A percentile compares a stretch with the other conserved stretches of the same genome.
Conservation (phyloP, 2,888 invertebrate species). For the Nomada ruficornis region DNA sequence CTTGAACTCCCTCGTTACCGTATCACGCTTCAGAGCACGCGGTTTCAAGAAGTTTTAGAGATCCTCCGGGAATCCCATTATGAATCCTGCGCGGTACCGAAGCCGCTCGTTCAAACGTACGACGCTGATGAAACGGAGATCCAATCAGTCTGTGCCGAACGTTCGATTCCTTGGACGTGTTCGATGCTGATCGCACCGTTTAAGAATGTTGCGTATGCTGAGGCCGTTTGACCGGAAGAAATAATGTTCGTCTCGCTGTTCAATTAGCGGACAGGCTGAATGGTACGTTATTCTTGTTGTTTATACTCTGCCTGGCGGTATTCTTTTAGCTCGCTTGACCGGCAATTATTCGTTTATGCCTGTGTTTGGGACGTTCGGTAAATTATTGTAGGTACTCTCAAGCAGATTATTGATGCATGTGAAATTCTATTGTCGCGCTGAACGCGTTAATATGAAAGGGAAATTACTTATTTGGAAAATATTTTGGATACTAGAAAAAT, state of each 20-base stretch:
- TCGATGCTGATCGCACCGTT: conserved; percentile 33
- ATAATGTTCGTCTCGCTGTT: not conserved
- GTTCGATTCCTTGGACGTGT: conserved; percentile 28
- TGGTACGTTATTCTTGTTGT: not conserved
- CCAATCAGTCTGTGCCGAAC: conserved; percentile 40
- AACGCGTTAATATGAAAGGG: too few species aligned
- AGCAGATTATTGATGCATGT: too few species aligned
- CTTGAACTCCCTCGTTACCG: conserved; percentile 75
- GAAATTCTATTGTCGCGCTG: too few species aligned
- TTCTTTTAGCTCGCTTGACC: not conserved
- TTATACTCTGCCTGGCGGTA: not conserved
- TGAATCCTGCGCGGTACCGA: conserved; percentile 63
- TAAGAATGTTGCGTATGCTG: conserved; percentile 5
- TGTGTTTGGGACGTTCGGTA: too few species aligned
- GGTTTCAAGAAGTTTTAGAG: conserved; percentile 73
- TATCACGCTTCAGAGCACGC: conserved; percentile 71
- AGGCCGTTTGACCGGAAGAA: conserved; percentile 27
- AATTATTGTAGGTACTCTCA: too few species aligned
- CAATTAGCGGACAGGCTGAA: not conserved
- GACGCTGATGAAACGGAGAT: conserved; percentile 51
- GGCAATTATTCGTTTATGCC: too few species aligned
- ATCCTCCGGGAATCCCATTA: conserved; percentile 73
- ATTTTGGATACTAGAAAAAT: not conserved
- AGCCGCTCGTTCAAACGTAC: conserved; percentile 60
- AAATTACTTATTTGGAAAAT: too few species aligned